phyloP scores from a whole-genome alignment of 2,888 invertebrate species.

The Napeogenes sylphis region DNA sequence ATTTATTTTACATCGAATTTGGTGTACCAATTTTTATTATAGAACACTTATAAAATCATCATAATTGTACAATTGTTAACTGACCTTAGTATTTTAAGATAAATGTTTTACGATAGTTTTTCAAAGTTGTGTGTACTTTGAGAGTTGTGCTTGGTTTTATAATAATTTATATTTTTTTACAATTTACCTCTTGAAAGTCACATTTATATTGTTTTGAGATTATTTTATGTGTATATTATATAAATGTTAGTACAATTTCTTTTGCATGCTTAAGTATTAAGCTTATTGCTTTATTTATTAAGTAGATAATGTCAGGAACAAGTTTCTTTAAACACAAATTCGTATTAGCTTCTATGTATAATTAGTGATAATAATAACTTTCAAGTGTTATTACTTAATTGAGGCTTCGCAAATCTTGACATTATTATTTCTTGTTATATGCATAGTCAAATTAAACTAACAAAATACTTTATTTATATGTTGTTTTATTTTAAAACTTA shows the following conservation, averaged over 20 bases:
- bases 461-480: constrained; percentile 43
- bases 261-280: background rate
- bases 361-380: background rate
- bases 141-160: too few species aligned
- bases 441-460: constrained; percentile 53
- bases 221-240: background rate
- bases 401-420: constrained; percentile 36
- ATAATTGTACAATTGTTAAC: too few species aligned
- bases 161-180: constrained; percentile 1
- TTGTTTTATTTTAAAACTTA: constrained; percentile 18
- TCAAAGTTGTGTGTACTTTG: too few species aligned
- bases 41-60: too few species aligned
- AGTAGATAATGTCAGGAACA: background rate
- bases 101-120: too few species aligned
- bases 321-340: too few species aligned
- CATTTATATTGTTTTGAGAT: constrained; percentile 6
- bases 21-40: too few species aligned
- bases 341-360: background rate
- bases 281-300: too few species aligned
- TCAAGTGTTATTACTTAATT: background rate
- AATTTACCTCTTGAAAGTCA: constrained; percentile 1
- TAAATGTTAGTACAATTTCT: constrained; percentile 2
- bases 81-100: too few species aligned
- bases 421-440: constrained; percentile 60
- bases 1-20: too few species aligned